Percentiles rank a stretch among this genome's conserved stretches.
Evolutionary conservation across 2,797 vertebrate genomes (phyloP).

Genomic region (Scolopax rusticola): DNA sequence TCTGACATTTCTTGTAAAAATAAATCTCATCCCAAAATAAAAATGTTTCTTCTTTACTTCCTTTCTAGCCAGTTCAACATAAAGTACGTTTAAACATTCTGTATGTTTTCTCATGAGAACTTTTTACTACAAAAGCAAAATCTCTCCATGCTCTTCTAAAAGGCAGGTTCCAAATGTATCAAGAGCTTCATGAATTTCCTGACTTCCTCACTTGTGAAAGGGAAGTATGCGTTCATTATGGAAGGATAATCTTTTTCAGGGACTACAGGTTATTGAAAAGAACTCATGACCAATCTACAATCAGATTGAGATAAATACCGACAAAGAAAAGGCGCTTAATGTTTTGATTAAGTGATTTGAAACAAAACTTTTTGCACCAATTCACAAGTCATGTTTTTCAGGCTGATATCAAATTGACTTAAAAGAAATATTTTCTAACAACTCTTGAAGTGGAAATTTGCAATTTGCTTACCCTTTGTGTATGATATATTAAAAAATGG

Average conservation of each 20-base stretch:
- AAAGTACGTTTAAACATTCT: background rate
- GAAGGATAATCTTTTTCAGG: background rate
- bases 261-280: background rate
- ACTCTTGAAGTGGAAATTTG: background rate
- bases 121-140: background rate
- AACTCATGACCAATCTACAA: background rate
- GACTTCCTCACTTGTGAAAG: background rate
- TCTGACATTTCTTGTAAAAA: background rate
- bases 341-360: background rate
- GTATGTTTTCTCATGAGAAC: no score
- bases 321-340: background rate
- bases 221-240: background rate
- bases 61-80: background rate
- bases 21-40: background rate
- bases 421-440: background rate
- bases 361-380: background rate
- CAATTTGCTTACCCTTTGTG: background rate
- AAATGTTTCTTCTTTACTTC: background rate
- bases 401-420: background rate
- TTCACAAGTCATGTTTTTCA: background rate
- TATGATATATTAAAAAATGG: background rate
- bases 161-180: background rate
- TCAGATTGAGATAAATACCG: background rate
- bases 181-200: background rate
- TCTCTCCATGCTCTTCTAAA: background rate